Evolutionary conservation across 1,140 invertebrate genomes (phyloP), one percentile per base, ranked within the genome.

Genomic region (Akabosia matsudoensis): DNA sequence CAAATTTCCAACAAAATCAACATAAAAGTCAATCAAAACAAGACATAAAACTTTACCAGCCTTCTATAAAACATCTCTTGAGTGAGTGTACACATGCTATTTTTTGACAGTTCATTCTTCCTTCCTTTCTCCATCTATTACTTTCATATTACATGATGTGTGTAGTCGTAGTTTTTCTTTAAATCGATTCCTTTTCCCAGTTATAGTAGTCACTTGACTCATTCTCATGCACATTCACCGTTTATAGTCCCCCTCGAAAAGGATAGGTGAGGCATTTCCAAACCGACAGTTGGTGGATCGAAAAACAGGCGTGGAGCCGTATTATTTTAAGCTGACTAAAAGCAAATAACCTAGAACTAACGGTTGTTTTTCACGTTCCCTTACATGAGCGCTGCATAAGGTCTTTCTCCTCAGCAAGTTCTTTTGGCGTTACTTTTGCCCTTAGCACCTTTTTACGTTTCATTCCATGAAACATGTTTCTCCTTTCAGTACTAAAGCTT

Each of bases 331-430:
- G 22, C 61, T 31, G 61, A 67, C 54, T 67, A 7, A 67, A 67
- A 67, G 61, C 61, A 67, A 67, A 67, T 67, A 67, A 67, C 61
- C 61, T 67, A 67, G 24, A 67, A 67, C 3, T 30, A 28, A 28
- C 61, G 10, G n/a, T 67, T 67, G 14, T 24, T 61, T 51, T 51
- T 51, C 45, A 51, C 45, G 10, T 10, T 61, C 14, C 4, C 54
- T 61, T 45, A 18, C 18, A 45, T 18, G 18, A 45, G 7, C 7
- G 37, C 37, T 45, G 7, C 37, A 45, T 45, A 45, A n/a, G 7
- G 54, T 24, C 54, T 7, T 14, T 22, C 54, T 61, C n/a, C 4
- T 24, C 4, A 24, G 54, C n/a, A 10, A 16, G 54, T 13, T 22
- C 54, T 61, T 61, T 10, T 10, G 3, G 24, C 54, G 24, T 61